Evolutionary conservation across 2,113 vertebrate species (phyloP).

Genomic region (Zeus faber): DNA sequence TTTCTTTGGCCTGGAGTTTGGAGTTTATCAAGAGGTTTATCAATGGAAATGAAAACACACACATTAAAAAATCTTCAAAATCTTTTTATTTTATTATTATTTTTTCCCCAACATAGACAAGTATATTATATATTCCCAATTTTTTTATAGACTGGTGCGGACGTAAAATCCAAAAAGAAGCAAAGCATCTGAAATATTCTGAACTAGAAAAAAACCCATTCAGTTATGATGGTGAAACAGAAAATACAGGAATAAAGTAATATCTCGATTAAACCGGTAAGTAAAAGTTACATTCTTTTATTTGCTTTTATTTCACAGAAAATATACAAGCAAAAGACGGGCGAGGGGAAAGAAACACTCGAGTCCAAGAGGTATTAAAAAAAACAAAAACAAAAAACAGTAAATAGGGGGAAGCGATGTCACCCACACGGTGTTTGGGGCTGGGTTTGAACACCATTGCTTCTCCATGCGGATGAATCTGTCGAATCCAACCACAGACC

Average conservation of each 20-base stretch:
- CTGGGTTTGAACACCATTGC: background rate
- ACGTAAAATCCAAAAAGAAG: constrained; percentile 22
- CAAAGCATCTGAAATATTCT: constrained; percentile 25
- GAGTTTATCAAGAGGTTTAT: background rate
- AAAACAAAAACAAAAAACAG: constrained; percentile 12
- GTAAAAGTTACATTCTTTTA: constrained; percentile 55
- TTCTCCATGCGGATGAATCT: background rate
- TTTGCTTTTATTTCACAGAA: constrained; percentile 52
- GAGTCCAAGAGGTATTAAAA: constrained; percentile 6
- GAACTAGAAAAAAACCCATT: constrained; percentile 20
- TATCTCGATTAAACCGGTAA: too few relatives aligned
- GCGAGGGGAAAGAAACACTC: constrained; percentile 9
- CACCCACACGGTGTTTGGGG: too few relatives aligned
- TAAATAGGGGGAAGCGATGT: background rate
- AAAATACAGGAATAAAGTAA: constrained; percentile 29
- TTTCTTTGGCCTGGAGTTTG: background rate
- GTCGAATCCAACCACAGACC: too few relatives aligned
- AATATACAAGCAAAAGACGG: constrained; percentile 27
- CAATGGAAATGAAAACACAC: background rate
- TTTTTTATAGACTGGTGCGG: constrained; percentile 10
- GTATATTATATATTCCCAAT: constrained; percentile 26
- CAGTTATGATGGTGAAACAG: constrained; percentile 22
- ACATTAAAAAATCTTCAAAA: constrained; percentile 31
- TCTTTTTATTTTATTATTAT: constrained; percentile 34
- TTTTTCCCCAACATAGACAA: constrained; percentile 32